Conservation (phyloP, 2,888 invertebrate species). For the Tenodera sinensis region DNA sequence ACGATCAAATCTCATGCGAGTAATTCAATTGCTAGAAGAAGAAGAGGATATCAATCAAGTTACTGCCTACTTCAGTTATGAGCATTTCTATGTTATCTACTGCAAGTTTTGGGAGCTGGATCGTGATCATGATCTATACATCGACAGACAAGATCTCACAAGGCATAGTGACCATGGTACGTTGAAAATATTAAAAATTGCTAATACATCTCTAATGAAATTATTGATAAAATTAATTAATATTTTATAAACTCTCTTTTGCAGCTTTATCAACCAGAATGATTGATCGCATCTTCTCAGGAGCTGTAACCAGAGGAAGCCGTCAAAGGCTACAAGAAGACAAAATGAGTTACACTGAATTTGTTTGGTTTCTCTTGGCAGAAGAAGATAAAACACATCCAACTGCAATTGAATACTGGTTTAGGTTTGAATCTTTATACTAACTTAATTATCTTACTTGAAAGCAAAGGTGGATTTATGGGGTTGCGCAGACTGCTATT, state of each 20-base stretch:
- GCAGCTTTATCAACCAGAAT: constrained; percentile 92
- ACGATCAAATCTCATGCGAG: constrained; percentile 78
- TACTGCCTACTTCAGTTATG: constrained; percentile 80
- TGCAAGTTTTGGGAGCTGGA: constrained; percentile 99
- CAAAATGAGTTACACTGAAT: constrained; percentile 96
- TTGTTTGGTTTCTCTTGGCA: constrained; percentile 97
- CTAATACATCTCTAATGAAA: neutral
- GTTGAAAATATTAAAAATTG: constrained; percentile 29
- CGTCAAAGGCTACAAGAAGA: constrained; percentile 49
- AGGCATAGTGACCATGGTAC: constrained; percentile 94
- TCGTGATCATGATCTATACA: constrained; percentile 94
- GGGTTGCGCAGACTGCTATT: no score
- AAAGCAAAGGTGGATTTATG: neutral
- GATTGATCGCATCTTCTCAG: constrained; percentile 95
- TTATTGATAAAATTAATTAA: neutral
- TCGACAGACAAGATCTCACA: constrained; percentile 89
- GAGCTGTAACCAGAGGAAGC: constrained; percentile 85
- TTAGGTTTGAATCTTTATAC: constrained; percentile 53
- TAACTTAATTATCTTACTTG: neutral
- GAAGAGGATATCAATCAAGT: constrained; percentile 96
- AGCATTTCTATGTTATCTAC: constrained; percentile 99
- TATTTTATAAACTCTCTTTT: constrained; percentile 33
- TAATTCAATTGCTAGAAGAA: constrained; percentile 78
- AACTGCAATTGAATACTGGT: constrained; percentile 93
- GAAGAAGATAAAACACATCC: constrained; percentile 98